Conservation (phyloP, 2,797 vertebrate genomes). For the Mus minutoides region DNA sequence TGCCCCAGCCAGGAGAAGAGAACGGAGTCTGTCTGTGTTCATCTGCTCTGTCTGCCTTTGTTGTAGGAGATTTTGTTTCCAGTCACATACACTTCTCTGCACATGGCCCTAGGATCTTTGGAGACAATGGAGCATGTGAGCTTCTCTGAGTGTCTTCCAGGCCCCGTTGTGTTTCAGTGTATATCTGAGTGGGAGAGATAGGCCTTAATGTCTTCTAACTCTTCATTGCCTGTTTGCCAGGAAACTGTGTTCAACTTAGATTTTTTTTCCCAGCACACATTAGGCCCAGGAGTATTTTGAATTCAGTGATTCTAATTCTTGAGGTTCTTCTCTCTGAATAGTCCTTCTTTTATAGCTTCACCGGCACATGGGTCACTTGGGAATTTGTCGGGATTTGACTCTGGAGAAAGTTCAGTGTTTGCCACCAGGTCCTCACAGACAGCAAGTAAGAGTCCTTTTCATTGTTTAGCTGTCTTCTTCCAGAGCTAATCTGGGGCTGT, state of each 20-base stretch:
- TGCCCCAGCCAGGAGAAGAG: neutral
- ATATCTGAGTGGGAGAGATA: neutral
- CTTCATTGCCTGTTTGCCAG: neutral
- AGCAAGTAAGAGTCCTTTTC: slow-evolving; percentile 43
- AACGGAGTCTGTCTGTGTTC: neutral
- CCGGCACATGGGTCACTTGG: slow-evolving; percentile 28
- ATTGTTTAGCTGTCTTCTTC: slow-evolving; percentile 51
- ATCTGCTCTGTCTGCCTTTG: neutral
- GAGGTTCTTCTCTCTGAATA: neutral
- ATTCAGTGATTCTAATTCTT: neutral
- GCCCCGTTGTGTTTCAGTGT: neutral
- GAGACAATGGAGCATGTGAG: neutral
- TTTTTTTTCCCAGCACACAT: neutral
- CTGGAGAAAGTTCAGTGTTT: slow-evolving; percentile 60
- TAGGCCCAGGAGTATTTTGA: slow-evolving; percentile 25
- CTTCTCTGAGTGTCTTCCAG: neutral
- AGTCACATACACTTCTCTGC: neutral
- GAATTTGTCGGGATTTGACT: slow-evolving; percentile 50
- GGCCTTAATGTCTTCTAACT: neutral
- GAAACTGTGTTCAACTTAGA: neutral
- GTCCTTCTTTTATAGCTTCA: slow-evolving; percentile 41
- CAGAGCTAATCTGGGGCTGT: neutral
- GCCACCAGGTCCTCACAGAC: slow-evolving; percentile 44
- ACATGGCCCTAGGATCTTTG: neutral
- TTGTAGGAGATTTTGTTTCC: neutral